phyloP scores from a whole-genome alignment of 2,113 vertebrate genomes.

The Larimichthys crocea region DNA sequence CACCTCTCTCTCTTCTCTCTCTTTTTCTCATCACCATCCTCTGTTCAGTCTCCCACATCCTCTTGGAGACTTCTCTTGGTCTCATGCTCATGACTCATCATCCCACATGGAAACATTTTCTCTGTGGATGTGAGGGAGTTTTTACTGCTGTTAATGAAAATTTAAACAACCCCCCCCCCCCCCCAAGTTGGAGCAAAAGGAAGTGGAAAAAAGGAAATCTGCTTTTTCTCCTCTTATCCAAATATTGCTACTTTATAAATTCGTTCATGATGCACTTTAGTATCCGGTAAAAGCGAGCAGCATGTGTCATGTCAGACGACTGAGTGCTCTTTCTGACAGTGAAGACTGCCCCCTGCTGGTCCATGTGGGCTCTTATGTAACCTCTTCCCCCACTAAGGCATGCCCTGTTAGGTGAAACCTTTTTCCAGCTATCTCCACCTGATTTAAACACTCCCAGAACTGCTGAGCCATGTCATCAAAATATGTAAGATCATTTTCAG shows the following conservation, averaged over 20 bases:
- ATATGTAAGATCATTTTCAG: background rate
- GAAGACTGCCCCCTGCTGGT: constrained; percentile 53
- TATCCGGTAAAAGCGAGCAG: background rate
- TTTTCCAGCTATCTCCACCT: constrained; percentile 6
- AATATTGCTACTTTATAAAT: constrained; percentile 32
- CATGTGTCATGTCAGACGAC: background rate
- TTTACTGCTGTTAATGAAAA: constrained; percentile 53
- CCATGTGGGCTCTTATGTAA: background rate
- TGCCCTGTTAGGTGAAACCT: background rate
- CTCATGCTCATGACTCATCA: constrained; percentile 78
- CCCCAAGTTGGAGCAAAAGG: background rate
- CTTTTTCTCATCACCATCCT: constrained; percentile 59
- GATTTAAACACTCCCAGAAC: background rate
- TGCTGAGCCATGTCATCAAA: background rate
- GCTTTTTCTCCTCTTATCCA: constrained; percentile 18
- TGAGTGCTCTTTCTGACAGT: background rate
- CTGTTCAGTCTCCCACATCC: constrained; percentile 68
- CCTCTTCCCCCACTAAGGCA: background rate
- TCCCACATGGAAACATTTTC: constrained; percentile 83
- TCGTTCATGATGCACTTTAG: constrained; percentile 6
- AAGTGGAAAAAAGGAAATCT: background rate
- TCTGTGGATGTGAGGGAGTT: constrained; percentile 53
- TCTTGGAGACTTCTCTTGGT: constrained; percentile 57
- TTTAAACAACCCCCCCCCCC: constrained; percentile 28
- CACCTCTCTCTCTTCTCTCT: constrained; percentile 1